Conservation (phyloP, 2,888 invertebrate genomes). For the Buathra laborator region DNA sequence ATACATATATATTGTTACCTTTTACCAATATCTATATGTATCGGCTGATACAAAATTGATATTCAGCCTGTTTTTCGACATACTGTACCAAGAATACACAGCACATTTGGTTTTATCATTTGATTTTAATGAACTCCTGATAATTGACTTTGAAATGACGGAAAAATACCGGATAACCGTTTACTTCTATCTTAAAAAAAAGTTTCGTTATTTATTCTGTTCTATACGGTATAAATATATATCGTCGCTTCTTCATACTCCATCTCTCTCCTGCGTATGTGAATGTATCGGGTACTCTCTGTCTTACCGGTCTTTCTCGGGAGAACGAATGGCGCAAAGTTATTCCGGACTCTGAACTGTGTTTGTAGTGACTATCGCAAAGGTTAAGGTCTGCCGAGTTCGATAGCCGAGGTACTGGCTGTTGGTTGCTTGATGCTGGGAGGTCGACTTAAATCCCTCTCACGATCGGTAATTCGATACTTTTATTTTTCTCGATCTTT, state of each 20-base stretch:
- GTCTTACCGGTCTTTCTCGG: constrained; percentile 35
- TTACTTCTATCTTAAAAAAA: background rate
- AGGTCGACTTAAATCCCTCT: constrained; percentile 23
- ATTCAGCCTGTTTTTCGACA: constrained; percentile 2
- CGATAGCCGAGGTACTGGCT: constrained; percentile 73
- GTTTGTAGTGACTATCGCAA: constrained; percentile 67
- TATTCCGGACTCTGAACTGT: constrained; percentile 47
- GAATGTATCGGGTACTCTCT: constrained; percentile 11
- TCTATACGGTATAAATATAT: background rate
- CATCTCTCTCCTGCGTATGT: background rate
- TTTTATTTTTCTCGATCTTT: background rate
- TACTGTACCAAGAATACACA: background rate
- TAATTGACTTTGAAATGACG: background rate
- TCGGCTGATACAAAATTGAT: constrained; percentile 8
- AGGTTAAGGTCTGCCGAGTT: constrained; percentile 79
- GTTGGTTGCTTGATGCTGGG: constrained; percentile 14
- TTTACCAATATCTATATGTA: background rate
- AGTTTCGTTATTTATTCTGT: background rate
- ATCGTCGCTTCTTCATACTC: background rate
- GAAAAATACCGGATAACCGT: background rate
- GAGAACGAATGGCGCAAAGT: constrained; percentile 49
- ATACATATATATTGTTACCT: background rate
- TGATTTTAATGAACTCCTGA: background rate
- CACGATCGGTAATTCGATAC: constrained; percentile 35
- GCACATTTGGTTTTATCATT: no score